phyloP scores from a whole-genome alignment of 2,113 vertebrate species.

The Chloropsis cyanopogon region DNA sequence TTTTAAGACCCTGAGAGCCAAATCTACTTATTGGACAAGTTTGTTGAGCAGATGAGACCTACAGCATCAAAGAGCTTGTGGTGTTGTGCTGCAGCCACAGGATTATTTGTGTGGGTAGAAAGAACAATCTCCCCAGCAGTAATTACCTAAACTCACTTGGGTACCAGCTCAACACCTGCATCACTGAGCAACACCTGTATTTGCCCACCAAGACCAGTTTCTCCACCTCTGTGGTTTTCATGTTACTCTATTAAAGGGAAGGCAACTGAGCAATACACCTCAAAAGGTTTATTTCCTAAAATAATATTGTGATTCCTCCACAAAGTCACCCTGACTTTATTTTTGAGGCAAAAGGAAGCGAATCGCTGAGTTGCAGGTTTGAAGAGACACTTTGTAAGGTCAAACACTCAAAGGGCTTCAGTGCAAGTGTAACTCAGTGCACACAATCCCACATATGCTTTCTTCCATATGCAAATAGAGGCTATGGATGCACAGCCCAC shows the following conservation, averaged over 20 bases:
- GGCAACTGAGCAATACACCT: neutral
- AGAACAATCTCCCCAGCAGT: neutral
- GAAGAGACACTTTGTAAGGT: neutral
- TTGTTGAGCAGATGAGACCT: neutral
- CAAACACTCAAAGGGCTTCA: neutral
- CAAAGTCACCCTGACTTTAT: neutral
- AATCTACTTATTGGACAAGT: neutral
- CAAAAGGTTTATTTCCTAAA: neutral
- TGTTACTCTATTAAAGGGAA: neutral
- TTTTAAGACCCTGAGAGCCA: neutral
- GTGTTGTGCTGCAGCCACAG: neutral
- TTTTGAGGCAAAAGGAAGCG: neutral
- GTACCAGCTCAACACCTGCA: neutral
- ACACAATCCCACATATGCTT: constrained; percentile 8
- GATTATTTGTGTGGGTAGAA: neutral
- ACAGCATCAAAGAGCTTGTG: neutral
- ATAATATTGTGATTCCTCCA: neutral
- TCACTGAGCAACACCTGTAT: neutral
- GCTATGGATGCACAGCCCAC: neutral
- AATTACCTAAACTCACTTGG: neutral
- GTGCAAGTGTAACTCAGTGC: neutral
- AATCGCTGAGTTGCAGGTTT: neutral
- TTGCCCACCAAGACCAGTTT: neutral
- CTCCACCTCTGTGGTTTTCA: neutral
- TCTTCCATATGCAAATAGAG: constrained; percentile 24